phyloP scores from a whole-genome alignment of 2,113 vertebrate species.

The Esox niger region DNA sequence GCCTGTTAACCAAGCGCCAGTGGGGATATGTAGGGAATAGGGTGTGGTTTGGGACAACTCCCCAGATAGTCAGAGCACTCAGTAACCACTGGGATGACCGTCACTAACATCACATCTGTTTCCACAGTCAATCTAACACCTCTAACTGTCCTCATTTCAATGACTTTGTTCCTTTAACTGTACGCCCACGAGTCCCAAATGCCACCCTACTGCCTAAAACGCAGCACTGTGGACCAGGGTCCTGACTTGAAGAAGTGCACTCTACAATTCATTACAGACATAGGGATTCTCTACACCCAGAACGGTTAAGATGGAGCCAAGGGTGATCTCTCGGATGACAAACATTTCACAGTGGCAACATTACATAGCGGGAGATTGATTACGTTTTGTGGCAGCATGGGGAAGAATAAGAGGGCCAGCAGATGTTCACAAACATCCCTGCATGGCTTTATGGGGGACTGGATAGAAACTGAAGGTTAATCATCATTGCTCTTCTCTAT shows the following conservation, averaged over 20 bases:
- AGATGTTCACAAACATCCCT: slow-evolving; percentile 49
- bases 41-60: no score
- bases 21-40: no score
- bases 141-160: slow-evolving; percentile 67
- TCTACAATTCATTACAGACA: slow-evolving; percentile 27
- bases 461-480: slow-evolving; percentile 57
- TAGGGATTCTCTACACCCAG: slow-evolving; percentile 12
- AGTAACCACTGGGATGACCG: slow-evolving; percentile 71
- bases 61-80: slow-evolving; percentile 58
- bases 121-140: slow-evolving; percentile 63
- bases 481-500: slow-evolving; percentile 41
- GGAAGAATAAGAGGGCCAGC: slow-evolving; percentile 40
- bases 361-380: slow-evolving; percentile 46
- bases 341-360: slow-evolving; percentile 43
- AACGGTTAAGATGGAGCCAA: slow-evolving; percentile 42
- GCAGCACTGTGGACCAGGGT: no score
- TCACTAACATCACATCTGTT: slow-evolving; percentile 71
- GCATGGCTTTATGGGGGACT: slow-evolving; percentile 24
- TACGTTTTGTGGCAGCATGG: slow-evolving; percentile 29
- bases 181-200: neutral
- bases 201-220: no score
- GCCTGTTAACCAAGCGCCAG: no score
- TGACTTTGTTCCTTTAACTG: slow-evolving; percentile 44
- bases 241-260: no score
- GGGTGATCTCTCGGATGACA: slow-evolving; percentile 49